These are phyloP conservation scores for Hymenochirus boettgeri DNA, from an alignment of 2,113 vertebrate species.

Conservation along the genomic window DNA sequence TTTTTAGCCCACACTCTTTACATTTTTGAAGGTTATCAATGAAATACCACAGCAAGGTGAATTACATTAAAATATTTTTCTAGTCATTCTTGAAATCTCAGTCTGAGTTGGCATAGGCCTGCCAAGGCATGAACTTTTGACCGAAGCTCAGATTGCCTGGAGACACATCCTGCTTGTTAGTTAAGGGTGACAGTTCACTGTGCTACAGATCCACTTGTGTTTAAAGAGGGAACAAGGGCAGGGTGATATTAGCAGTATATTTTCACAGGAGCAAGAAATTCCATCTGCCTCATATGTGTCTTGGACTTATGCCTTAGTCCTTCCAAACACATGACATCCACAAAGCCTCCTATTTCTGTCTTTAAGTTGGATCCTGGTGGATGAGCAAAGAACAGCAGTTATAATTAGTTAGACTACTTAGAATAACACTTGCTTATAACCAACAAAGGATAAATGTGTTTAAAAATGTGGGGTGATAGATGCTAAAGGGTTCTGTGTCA, in stretches of 20 bases:
- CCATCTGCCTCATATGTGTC: slow-evolving; percentile 74
- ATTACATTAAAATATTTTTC: slow-evolving; percentile 67
- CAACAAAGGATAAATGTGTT: slow-evolving; percentile 61
- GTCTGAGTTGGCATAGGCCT: slow-evolving; percentile 63
- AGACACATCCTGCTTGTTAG: slow-evolving; percentile 69
- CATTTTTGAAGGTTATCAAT: slow-evolving; percentile 66
- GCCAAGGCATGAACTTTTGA: slow-evolving; percentile 65
- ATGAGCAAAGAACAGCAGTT: slow-evolving; percentile 64
- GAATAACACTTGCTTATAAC: slow-evolving; percentile 65
- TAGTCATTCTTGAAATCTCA: slow-evolving; percentile 65
- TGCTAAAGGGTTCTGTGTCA: slow-evolving; percentile 51
- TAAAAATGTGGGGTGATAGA: slow-evolving; percentile 48
- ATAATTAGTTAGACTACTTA: slow-evolving; percentile 73
- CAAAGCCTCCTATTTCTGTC: slow-evolving; percentile 78
- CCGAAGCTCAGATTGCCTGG: slow-evolving; percentile 62
- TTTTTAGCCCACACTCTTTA: slow-evolving; percentile 52
- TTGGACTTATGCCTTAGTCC: slow-evolving; percentile 66
- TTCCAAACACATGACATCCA: slow-evolving; percentile 71
- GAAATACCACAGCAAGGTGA: slow-evolving; percentile 64
- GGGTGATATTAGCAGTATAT: slow-evolving; percentile 71
- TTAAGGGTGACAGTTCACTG: slow-evolving; percentile 72
- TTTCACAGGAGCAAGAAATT: slow-evolving; percentile 80
- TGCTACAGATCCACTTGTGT: slow-evolving; percentile 63
- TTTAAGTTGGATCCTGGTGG: slow-evolving; percentile 56
- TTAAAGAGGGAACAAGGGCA: slow-evolving; percentile 59